Evolutionary conservation across 1,140 invertebrate genomes (phyloP), one percentile per base, ranked within the genome.

Genomic region (Brachionus rubens): DNA sequence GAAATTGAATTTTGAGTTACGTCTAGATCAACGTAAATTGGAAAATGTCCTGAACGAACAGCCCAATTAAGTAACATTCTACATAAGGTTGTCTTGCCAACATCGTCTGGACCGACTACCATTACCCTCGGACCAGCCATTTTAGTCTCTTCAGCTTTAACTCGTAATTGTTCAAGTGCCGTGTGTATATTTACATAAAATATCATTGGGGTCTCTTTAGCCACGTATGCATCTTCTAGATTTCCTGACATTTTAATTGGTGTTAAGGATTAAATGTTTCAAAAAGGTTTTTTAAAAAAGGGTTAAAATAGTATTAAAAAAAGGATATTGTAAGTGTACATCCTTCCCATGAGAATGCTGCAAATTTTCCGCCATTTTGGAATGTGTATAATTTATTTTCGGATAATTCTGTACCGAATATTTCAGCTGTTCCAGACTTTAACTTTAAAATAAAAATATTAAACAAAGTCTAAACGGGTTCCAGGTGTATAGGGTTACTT

Each of bases 371-470:
- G 2, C 94, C 94, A 77, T 90, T 87, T 24, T 88, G 87, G 82
- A 98, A 98, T 78, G 90, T 90, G 84, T 98, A 98, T 16, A 90
- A 89, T 85, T 94, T 97, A 24, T 92, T 92, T 84, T 92, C 92
- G 0, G 96, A 91, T 75, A 99, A 82, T 85, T 98, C 96, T 0
- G 94, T 95, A 0, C 96, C 96, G 87, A 98, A 99, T 52, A 98
- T 88, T 87, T 99, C 96, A 0, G 93, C 95, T 78, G 91, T 87
- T 7, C 95, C 96, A 81, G 85, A 89, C 81, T 91, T 90, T 14
- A 96, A 84, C 91, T 94, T n/a, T n/a, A 78, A 78, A 86, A 83
- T 5, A 3, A n/a, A 47, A 30, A 43, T 14, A 16, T 16, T 26
- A 41, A 9, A 48, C 14, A 3, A 28, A 47, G 33, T 26, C 5